Evolutionary conservation across 2,797 vertebrate species (phyloP), one percentile per base, ranked within the genome.

Genomic region (Premnoplex brunnescens): DNA sequence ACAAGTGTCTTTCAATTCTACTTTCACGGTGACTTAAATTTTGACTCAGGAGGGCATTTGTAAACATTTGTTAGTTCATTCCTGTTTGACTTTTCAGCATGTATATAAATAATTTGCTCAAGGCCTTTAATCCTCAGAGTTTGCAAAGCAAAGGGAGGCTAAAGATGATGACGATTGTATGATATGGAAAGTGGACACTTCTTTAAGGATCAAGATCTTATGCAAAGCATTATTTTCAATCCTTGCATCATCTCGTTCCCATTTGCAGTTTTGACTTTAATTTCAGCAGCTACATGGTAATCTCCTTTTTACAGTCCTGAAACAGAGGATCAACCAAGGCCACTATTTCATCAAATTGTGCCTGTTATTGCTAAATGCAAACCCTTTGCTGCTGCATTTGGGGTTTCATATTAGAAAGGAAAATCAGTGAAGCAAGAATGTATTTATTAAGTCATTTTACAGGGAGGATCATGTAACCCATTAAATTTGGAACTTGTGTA

Each of bases 111-210:
- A 28, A 52, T 85, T 79, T 94, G 23, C 75, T 67, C 15, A 55
- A 85, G 58, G 49, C 26, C 59, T 91, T 95, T 89, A 83, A 88
- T 88, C 39, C 22, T 52, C 48, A 39, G n/a, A 63, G 64, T 83
- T 83, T 82, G 58, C 74, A 75, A 91, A 85, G 69, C 66, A 90
- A 41, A 48, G 56, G 5, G 56, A 88, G 46, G 26, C 67, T 92
- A 62, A 54, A 51, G 74, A 43, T 6, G 3, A 19, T 54, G 52
- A 55, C 2, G 5, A 74, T 39, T 80, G 56, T 62, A 41, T 77
- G 86, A 81, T 91, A n/a, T 27, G 71, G 73, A 80, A 75, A 52
- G 28, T 44, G 69, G 69, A 59, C 44, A 32, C 37, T 88, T 71
- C 59, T 85, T 76, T 71, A 90, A 74, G 52, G 68, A 73, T 59